Base-by-base conservation (phyloP, 1,140 invertebrate species). In the Dryas iulia region DNA sequence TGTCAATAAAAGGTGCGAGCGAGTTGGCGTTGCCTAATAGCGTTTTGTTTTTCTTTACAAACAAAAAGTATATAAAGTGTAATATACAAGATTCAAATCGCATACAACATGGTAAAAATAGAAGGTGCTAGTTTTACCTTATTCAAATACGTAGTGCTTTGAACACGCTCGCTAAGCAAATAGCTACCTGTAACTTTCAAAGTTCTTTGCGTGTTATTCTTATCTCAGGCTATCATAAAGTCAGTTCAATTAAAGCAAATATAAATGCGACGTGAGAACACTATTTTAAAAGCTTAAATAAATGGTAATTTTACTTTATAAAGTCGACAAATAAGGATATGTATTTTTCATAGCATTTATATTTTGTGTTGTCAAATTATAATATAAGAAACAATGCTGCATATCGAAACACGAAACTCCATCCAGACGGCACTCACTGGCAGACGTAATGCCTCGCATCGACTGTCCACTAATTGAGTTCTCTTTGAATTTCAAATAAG, bases 401-500 rank as follows among this genome's bases (percentile, higher is more conserved):
- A 73, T 53, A 35, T 47, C 61, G 35, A 59, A 64, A 35, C 21
- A n/a, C 30, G 30, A 18, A 47, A 23, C 56, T 18, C 35, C 52
- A 63, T 63, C 25, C 25, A 64, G 56, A 59, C 68, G 25, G 39
- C 57, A 63, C 67, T 62, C 10, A 47, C 35, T 47, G 4, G 30
- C 14, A 63, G 39, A 59, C 54, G 60, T 64, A 59, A 64, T 59
- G 31, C 52, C 60, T 58, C 30, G 35, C 47, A 69, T 59, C 52
- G 61, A 23, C 25, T 31, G 39, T 47, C 31, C 61, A 74, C 82
- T 88, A 88, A 89, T 89, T 86, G 87, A 87, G 80, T 83, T 81
- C 81, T 84, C 81, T 78, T 86, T 82, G 84, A 86, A 87, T 86
- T 89, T 86, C 73, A 84, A 82, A 84, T 83, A 86, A 84, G 80